These are phyloP conservation scores for Pseudomyrmex sp. DNA, from an alignment of 1,140 invertebrate species.

Conservation along the genomic window DNA sequence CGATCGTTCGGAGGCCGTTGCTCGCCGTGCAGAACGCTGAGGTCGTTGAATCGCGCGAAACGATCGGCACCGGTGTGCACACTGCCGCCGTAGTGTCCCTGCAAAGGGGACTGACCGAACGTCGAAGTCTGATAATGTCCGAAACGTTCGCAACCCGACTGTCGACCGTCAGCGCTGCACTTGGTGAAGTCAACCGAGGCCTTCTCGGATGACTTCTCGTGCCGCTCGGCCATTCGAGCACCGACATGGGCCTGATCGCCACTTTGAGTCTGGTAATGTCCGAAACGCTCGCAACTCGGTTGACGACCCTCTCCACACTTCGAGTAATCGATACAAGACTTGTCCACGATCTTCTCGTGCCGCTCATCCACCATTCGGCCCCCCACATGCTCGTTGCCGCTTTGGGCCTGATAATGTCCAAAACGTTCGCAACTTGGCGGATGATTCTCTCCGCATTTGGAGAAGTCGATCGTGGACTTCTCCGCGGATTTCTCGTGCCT, in stretches of 20 bases:
- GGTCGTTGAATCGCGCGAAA: slow-evolving; percentile 72
- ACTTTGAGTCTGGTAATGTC: slow-evolving; percentile 65
- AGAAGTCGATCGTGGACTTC: slow-evolving; percentile 68
- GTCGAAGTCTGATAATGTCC: slow-evolving; percentile 65
- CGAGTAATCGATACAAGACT: slow-evolving; percentile 64
- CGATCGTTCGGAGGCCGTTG: slow-evolving; percentile 48
- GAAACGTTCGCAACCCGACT: slow-evolving; percentile 72
- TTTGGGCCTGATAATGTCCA: slow-evolving; percentile 65
- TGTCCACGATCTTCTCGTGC: slow-evolving; percentile 73
- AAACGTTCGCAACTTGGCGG: slow-evolving; percentile 71
- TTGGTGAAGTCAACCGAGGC: slow-evolving; percentile 61
- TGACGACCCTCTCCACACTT: slow-evolving; percentile 66
- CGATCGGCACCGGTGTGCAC: slow-evolving; percentile 58
- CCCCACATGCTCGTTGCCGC: slow-evolving; percentile 65
- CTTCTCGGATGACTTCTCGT: slow-evolving; percentile 72
- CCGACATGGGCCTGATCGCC: slow-evolving; percentile 59
- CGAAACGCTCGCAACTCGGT: slow-evolving; percentile 71
- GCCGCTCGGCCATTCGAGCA: slow-evolving; percentile 49
- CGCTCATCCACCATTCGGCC: slow-evolving; percentile 58
- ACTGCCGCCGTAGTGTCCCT: slow-evolving; percentile 53
- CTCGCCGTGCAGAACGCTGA: slow-evolving; percentile 65
- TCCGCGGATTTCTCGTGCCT: slow-evolving; percentile 71
- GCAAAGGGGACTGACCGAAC: slow-evolving; percentile 69
- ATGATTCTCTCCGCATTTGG: slow-evolving; percentile 61
- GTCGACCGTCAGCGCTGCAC: slow-evolving; percentile 58